Evolutionary conservation across 2,888 invertebrate genomes (phyloP).

Genomic region (Ichneumon xanthorius): DNA sequence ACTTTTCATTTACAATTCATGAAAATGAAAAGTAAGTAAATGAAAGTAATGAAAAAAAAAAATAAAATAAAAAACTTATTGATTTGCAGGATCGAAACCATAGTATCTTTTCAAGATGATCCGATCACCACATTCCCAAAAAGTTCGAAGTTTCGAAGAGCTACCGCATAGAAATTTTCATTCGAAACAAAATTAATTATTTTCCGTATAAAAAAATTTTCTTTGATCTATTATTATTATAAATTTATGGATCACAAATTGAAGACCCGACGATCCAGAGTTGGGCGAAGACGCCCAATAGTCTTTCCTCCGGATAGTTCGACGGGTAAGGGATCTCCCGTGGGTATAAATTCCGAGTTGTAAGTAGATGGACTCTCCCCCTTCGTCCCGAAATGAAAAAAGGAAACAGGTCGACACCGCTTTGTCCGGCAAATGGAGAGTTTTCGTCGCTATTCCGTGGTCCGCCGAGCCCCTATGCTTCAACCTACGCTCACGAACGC

Average conservation of each 20-base stretch:
- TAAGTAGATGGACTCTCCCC: slow-evolving; percentile 44
- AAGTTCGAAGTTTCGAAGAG: neutral
- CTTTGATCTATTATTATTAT: neutral
- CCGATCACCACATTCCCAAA: neutral
- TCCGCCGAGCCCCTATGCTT: slow-evolving; percentile 29
- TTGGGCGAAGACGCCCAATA: neutral
- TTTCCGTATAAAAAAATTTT: no score
- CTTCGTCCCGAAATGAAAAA: slow-evolving; percentile 47
- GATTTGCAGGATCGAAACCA: neutral
- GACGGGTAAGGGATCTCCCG: slow-evolving; percentile 30
- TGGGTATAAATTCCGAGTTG: slow-evolving; percentile 39
- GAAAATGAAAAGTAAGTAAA: no score
- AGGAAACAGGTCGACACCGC: slow-evolving; percentile 61
- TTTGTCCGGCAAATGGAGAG: slow-evolving; percentile 80
- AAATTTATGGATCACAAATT: neutral
- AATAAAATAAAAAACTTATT: neutral
- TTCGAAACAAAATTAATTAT: no score
- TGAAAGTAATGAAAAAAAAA: no score
- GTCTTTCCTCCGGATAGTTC: slow-evolving; percentile 28
- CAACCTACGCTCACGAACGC: slow-evolving; percentile 30
- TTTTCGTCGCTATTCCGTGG: slow-evolving; percentile 76
- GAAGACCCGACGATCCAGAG: neutral
- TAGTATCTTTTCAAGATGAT: neutral
- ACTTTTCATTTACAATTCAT: neutral
- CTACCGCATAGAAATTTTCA: no score